These are phyloP conservation scores for Nyctalus aviator DNA, from an alignment of 2,797 vertebrate genomes.

Conservation along the genomic window DNA sequence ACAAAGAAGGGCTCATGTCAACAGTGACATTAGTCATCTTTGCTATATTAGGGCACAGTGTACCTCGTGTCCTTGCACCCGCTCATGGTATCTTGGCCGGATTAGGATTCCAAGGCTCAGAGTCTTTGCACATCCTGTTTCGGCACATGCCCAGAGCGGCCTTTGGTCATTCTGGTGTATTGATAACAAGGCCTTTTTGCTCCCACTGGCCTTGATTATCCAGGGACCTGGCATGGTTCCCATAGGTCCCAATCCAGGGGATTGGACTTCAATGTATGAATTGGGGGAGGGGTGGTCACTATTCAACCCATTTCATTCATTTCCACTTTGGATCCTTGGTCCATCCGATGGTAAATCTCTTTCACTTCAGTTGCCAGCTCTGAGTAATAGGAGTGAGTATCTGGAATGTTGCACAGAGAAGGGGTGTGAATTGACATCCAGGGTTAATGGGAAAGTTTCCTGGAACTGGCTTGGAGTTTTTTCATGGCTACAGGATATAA, in stretches of 20 bases:
- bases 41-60: no score
- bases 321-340: background rate
- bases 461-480: background rate
- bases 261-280: slow-evolving; percentile 27
- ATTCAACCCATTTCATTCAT: background rate
- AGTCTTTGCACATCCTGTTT: no score
- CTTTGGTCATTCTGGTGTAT: no score
- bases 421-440: background rate
- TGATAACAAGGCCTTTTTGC: no score
- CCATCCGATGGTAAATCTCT: background rate
- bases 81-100: no score
- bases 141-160: no score
- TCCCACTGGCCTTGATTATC: no score
- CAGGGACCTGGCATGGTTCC: no score
- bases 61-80: no score
- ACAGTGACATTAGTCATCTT: no score
- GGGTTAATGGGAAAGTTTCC: background rate
- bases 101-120: no score
- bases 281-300: background rate
- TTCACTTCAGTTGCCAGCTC: background rate
- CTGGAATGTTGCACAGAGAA: background rate
- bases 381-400: background rate
- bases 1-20: no score
- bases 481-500: background rate
- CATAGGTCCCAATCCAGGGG: background rate